Conservation (phyloP, 2,113 vertebrate genomes). For the Mustelus asterias region DNA sequence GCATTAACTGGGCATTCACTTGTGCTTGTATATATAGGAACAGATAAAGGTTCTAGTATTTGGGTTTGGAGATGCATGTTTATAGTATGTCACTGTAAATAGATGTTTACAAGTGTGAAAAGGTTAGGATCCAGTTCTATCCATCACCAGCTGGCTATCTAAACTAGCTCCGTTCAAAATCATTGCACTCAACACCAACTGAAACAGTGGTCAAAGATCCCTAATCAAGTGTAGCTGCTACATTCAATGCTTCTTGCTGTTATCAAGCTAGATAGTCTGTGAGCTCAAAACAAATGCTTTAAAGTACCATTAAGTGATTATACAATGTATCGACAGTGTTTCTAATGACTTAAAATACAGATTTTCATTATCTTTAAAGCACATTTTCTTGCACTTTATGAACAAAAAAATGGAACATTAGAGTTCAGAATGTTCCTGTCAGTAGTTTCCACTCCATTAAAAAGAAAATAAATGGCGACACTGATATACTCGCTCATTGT, state of each 20-base stretch:
- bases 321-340: not conserved
- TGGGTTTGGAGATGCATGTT: too few relatives aligned
- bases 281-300: not conserved
- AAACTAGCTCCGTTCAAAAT: not conserved
- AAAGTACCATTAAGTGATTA: not conserved
- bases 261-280: not conserved
- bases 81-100: too few relatives aligned
- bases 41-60: too few relatives aligned
- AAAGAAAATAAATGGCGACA: too few relatives aligned
- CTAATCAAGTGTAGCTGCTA: too few relatives aligned
- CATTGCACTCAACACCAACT: not conserved
- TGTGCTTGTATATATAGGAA: too few relatives aligned
- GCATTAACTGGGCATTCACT: too few relatives aligned
- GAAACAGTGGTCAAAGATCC: not conserved
- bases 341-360: not conserved
- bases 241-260: not conserved
- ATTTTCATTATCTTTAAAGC: not conserved
- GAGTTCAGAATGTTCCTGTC: not conserved
- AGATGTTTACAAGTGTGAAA: too few relatives aligned
- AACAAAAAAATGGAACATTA: not conserved
- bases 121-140: too few relatives aligned
- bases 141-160: too few relatives aligned
- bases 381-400: not conserved
- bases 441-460: too few relatives aligned
- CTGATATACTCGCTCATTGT: not conserved